Percentiles rank a stretch among this genome's conserved stretches.
Evolutionary conservation across 2,888 invertebrate species (phyloP).

Genomic region (Tortrix viridana): DNA sequence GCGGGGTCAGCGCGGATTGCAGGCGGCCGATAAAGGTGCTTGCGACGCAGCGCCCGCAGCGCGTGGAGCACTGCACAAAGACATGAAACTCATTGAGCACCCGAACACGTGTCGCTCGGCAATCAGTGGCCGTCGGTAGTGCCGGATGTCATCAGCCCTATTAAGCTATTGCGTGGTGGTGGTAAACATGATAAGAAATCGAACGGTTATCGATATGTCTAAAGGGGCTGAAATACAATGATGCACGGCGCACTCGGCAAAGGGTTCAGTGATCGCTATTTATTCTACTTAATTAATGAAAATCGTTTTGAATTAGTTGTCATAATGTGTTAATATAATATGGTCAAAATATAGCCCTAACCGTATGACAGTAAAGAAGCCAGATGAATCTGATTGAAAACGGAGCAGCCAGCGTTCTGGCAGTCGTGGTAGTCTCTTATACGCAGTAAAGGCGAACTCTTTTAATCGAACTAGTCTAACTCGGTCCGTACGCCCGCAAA

Average conservation of each 20-base stretch:
- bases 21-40: slow-evolving; percentile 78
- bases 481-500: too few species aligned
- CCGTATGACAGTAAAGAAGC: too few species aligned
- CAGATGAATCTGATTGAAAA: too few species aligned
- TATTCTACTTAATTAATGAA: too few species aligned
- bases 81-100: slow-evolving; percentile 30
- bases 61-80: slow-evolving; percentile 37
- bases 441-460: too few species aligned
- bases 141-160: slow-evolving; percentile 46
- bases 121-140: slow-evolving; percentile 35
- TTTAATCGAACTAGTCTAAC: too few species aligned
- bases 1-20: slow-evolving; percentile 83
- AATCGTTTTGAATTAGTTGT: too few species aligned
- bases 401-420: too few species aligned
- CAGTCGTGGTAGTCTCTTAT: too few species aligned
- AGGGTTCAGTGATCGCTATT: too few species aligned
- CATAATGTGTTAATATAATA: too few species aligned
- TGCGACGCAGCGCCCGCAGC: slow-evolving; percentile 51
- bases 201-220: slow-evolving; percentile 50
- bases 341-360: too few species aligned
- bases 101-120: slow-evolving; percentile 33
- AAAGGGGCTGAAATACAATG: slow-evolving; percentile 56
- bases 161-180: slow-evolving; percentile 63
- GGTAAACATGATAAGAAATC: slow-evolving; percentile 67
- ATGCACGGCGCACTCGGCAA: not conserved